Percentiles rank a stretch among this genome's conserved stretches.
Conservation (phyloP, 2,888 invertebrate species). For the Julus scanicus region DNA sequence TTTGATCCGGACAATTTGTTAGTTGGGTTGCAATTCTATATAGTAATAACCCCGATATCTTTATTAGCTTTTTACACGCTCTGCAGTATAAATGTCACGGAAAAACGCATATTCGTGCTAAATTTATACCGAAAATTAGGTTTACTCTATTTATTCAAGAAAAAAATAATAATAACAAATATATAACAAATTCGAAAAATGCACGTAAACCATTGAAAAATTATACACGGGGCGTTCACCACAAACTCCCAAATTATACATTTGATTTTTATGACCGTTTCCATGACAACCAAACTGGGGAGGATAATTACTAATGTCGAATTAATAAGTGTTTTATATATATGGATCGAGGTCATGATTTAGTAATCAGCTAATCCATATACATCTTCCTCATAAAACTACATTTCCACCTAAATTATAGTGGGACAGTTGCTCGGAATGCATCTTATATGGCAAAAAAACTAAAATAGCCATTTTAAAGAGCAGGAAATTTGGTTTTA, state of each 20-base stretch:
- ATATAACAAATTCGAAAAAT: background rate
- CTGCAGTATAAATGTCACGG: background rate
- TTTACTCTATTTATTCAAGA: background rate
- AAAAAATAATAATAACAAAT: background rate
- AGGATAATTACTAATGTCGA: background rate
- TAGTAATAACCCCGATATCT: background rate
- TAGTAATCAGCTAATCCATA: background rate
- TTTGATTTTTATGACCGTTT: background rate
- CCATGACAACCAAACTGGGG: background rate
- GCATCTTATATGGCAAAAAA: no score
- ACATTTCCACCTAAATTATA: background rate
- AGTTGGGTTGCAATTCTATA: background rate
- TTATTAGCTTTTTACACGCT: slow-evolving; percentile 10
- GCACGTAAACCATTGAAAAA: background rate
- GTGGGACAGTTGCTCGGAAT: no score
- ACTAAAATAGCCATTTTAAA: no score
- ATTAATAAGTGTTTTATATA: background rate
- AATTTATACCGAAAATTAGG: background rate
- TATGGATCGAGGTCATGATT: background rate
- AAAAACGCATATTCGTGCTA: background rate
- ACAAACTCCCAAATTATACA: background rate
- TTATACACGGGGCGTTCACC: background rate
- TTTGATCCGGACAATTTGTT: background rate
- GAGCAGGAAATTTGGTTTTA: no score
- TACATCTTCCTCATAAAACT: background rate